A percentile compares a stretch with the other conserved stretches of the same genome.
Conservation (phyloP, 2,113 vertebrate species). For the Otis tarda region DNA sequence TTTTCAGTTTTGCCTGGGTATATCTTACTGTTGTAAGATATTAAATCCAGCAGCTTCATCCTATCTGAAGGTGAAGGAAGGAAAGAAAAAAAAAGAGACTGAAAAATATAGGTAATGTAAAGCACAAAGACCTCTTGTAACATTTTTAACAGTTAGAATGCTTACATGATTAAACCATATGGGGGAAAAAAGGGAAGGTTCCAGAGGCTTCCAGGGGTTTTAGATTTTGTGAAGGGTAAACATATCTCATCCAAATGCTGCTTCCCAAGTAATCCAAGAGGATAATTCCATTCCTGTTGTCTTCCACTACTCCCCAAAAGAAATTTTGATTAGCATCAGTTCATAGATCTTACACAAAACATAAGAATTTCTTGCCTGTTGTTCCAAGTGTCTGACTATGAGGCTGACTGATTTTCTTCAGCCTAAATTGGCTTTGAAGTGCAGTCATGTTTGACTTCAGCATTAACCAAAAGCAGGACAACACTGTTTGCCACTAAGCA, state of each 20-base stretch:
- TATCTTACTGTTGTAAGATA: not conserved
- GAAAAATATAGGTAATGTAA: not conserved
- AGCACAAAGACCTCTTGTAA: not conserved
- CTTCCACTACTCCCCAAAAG: not conserved
- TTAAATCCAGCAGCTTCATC: not conserved
- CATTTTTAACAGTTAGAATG: not conserved
- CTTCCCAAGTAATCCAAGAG: not conserved
- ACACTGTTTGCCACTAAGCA: no score
- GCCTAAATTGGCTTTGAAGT: not conserved
- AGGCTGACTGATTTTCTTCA: not conserved
- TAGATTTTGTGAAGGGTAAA: not conserved
- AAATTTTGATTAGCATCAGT: not conserved
- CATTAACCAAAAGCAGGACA: not conserved
- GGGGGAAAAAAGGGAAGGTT: not conserved
- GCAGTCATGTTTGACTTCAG: not conserved
- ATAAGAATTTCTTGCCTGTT: not conserved
- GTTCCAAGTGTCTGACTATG: not conserved
- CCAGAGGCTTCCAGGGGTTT: not conserved
- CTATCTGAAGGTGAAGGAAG: not conserved
- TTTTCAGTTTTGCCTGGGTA: not conserved
- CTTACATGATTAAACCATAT: not conserved
- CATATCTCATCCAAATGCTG: not conserved
- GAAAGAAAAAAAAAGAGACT: not conserved
- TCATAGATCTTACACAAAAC: not conserved
- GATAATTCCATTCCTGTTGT: not conserved